Evolutionary conservation across 2,888 invertebrate genomes (phyloP).

Genomic region (Dicycla oo): DNA sequence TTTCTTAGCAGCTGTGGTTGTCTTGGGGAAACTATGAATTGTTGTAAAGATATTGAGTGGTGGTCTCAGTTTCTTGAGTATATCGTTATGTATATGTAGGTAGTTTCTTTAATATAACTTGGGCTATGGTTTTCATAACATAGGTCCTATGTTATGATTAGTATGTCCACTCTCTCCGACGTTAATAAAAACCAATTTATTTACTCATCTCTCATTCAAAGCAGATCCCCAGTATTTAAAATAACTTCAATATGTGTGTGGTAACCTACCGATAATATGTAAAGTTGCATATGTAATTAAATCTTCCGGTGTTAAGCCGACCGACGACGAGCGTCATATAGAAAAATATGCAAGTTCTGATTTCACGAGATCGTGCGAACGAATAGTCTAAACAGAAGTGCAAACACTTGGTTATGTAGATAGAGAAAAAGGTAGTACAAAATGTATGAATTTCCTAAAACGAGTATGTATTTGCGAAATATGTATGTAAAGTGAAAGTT

Average conservation of each 20-base stretch:
- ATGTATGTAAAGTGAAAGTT: conserved; percentile 51
- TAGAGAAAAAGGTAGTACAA: conserved; percentile 25
- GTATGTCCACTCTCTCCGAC: no score
- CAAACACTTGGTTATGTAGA: conserved; percentile 31
- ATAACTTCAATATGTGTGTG: background rate
- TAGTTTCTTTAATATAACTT: background rate
- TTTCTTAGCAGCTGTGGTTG: background rate
- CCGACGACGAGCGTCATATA: conserved; percentile 8
- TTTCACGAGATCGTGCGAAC: conserved; percentile 35
- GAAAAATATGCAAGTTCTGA: conserved; percentile 33
- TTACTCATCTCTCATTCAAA: background rate
- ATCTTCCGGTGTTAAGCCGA: conserved; percentile 36
- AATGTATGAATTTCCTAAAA: conserved; percentile 37
- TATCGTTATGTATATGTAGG: no score
- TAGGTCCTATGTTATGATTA: no score
- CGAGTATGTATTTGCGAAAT: conserved; percentile 49
- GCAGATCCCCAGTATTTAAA: background rate
- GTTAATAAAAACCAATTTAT: no score
- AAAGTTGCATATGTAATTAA: conserved; percentile 33
- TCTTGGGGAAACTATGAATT: background rate
- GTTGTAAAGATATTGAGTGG: background rate
- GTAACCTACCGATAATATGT: conserved; percentile 10
- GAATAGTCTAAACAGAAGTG: conserved; percentile 42
- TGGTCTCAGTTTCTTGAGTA: background rate
- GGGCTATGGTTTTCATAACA: background rate